Evolutionary conservation across 2,888 invertebrate genomes (phyloP).

Genomic region (Drosophila gaucha): DNA sequence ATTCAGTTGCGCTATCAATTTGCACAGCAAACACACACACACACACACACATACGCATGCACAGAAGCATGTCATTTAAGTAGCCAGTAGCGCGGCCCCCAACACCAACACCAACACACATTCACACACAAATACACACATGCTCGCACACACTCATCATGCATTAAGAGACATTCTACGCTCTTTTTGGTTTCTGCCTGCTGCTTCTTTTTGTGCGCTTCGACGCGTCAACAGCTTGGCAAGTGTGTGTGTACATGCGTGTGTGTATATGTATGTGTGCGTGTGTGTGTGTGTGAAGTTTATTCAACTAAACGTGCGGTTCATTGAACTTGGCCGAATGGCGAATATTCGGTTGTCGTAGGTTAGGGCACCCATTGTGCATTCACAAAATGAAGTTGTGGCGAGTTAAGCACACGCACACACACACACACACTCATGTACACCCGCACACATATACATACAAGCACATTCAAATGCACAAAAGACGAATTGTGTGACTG

Average conservation of each 20-base stretch:
- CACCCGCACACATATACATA: slow-evolving; percentile 7
- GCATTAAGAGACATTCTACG: slow-evolving; percentile 62
- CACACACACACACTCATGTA: slow-evolving; percentile 14
- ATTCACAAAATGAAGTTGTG: slow-evolving; percentile 78
- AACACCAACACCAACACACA: slow-evolving; percentile 39
- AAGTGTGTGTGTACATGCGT: slow-evolving; percentile 23
- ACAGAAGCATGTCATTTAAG: slow-evolving; percentile 65
- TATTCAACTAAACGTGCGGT: slow-evolving; percentile 81
- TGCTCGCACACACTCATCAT: slow-evolving; percentile 31
- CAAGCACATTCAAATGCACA: slow-evolving; percentile 34
- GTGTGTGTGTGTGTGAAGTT: slow-evolving; percentile 61
- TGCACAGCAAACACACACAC: slow-evolving; percentile 42
- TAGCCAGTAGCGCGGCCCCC: slow-evolving; percentile 50
- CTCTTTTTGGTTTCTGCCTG: slow-evolving; percentile 64
- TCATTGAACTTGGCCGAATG: slow-evolving; percentile 82
- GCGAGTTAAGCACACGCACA: slow-evolving; percentile 67
- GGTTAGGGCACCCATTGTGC: slow-evolving; percentile 78
- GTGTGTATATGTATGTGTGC: slow-evolving; percentile 12
- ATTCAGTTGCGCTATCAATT: slow-evolving; percentile 65
- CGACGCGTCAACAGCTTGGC: slow-evolving; percentile 67
- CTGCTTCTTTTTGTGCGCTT: slow-evolving; percentile 63
- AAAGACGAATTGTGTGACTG: slow-evolving; percentile 48
- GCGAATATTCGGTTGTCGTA: slow-evolving; percentile 82
- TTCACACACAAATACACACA: slow-evolving; percentile 21
- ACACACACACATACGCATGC: background rate